A percentile compares a stretch with the other conserved stretches of the same genome.
These are phyloP conservation scores for Spisula subtruncata DNA, from an alignment of 2,888 invertebrate genomes.

Conservation along the genomic window DNA sequence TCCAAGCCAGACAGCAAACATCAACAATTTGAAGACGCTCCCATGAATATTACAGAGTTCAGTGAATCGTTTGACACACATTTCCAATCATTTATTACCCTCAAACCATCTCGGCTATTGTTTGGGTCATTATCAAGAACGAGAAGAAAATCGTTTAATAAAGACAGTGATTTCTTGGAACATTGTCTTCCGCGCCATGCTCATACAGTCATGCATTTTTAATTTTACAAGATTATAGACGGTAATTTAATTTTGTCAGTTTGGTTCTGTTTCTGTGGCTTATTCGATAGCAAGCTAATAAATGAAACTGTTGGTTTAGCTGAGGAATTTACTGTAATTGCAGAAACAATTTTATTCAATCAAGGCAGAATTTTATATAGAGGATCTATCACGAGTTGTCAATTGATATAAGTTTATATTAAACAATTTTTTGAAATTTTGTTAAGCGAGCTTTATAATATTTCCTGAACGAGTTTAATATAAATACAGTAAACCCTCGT, in stretches of 20 bases:
- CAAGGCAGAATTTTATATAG: background rate
- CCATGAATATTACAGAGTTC: background rate
- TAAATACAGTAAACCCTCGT: too few relatives aligned
- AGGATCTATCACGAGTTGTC: too few relatives aligned
- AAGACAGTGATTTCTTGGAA: background rate
- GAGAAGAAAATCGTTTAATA: slow-evolving; percentile 23
- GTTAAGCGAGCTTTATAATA: too few relatives aligned
- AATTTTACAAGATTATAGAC: slow-evolving; percentile 19
- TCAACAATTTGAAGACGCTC: background rate
- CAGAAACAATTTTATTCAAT: slow-evolving; percentile 11
- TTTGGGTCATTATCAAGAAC: slow-evolving; percentile 22
- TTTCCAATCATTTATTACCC: background rate
- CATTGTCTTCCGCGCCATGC: background rate
- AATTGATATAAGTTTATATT: too few relatives aligned
- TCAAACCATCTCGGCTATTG: background rate
- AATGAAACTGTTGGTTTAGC: background rate
- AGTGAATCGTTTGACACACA: background rate
- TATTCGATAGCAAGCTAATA: slow-evolving; percentile 12
- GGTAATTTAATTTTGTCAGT: slow-evolving; percentile 30
- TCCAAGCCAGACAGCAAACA: too few relatives aligned
- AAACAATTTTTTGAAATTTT: too few relatives aligned
- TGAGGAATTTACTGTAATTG: background rate
- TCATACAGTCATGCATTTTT: slow-evolving; percentile 21
- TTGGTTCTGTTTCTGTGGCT: background rate
- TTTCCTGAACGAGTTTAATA: too few relatives aligned